These are phyloP conservation scores for Argyresthia goedartella DNA, from an alignment of 2,888 invertebrate genomes.

Conservation along the genomic window DNA sequence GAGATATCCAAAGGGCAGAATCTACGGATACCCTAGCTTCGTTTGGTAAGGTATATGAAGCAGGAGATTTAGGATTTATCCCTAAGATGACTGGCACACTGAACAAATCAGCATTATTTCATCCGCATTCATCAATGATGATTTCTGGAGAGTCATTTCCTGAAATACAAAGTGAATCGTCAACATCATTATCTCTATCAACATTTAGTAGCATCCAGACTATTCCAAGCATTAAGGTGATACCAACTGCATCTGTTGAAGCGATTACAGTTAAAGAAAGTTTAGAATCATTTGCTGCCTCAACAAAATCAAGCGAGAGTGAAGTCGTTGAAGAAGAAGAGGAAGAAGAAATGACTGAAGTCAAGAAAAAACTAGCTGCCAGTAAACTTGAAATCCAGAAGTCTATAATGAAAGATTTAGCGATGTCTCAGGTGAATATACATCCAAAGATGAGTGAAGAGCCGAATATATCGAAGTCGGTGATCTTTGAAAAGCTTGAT, in stretches of 20 bases:
- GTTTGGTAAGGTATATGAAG: slow-evolving; percentile 66
- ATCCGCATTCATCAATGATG: background rate
- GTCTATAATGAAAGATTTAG: slow-evolving; percentile 50
- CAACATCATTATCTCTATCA: background rate
- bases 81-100: slow-evolving; percentile 48
- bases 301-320: slow-evolving; percentile 31
- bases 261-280: slow-evolving; percentile 32
- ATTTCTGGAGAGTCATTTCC: background rate
- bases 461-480: slow-evolving; percentile 3
- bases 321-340: slow-evolving; percentile 16
- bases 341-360: slow-evolving; percentile 24
- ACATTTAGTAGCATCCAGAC: slow-evolving; percentile 25
- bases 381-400: slow-evolving; percentile 51
- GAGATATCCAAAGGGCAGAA: slow-evolving; percentile 44
- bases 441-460: too few relatives aligned
- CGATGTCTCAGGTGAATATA: slow-evolving; percentile 28
- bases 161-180: background rate
- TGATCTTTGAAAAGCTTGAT: slow-evolving; percentile 9
- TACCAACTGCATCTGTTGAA: slow-evolving; percentile 30
- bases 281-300: slow-evolving; percentile 43
- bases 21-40: slow-evolving; percentile 60
- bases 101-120: background rate
- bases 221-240: slow-evolving; percentile 36
- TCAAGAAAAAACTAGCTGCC: slow-evolving; percentile 33
- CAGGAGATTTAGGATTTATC: slow-evolving; percentile 77